Percentiles rank a stretch among this genome's conserved stretches.
These are phyloP conservation scores for Salvelinus sp. DNA, from an alignment of 2,113 vertebrate genomes.

Conservation along the genomic window DNA sequence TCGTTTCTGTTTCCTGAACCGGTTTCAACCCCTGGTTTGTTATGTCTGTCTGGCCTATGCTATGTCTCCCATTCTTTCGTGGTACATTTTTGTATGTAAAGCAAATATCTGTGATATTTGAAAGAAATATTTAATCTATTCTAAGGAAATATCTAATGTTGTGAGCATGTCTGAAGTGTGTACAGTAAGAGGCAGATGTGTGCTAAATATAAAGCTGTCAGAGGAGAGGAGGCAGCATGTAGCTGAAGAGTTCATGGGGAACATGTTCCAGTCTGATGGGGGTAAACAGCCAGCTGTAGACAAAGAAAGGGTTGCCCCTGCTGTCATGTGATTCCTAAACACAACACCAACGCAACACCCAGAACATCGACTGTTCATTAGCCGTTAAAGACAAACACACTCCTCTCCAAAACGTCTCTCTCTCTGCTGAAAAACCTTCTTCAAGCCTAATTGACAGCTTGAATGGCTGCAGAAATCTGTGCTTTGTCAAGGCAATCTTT, in stretches of 20 bases:
- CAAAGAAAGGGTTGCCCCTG: background rate
- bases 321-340: constrained; percentile 2
- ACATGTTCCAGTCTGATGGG: constrained; percentile 1
- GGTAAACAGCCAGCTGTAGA: constrained; percentile 13
- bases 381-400: constrained; percentile 38
- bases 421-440: constrained; percentile 29
- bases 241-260: constrained; percentile 35
- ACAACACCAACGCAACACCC: constrained; percentile 4
- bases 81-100: too few species aligned
- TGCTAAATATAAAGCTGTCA: constrained; percentile 46
- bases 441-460: constrained; percentile 37
- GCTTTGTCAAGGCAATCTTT: constrained; percentile 44
- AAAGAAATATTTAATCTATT: too few species aligned
- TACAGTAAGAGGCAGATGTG: constrained; percentile 18
- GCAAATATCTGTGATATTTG: too few species aligned
- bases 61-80: too few species aligned
- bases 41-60: too few species aligned
- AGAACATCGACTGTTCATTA: constrained; percentile 55
- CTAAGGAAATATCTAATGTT: too few species aligned
- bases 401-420: constrained; percentile 6
- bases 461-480: constrained; percentile 24
- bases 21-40: too few species aligned
- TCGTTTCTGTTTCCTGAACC: too few species aligned
- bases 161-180: background rate
- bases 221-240: constrained; percentile 4